Evolutionary conservation across 2,113 vertebrate species (phyloP), one percentile per base, ranked within the genome.

Genomic region (Vombatus ursinus): DNA sequence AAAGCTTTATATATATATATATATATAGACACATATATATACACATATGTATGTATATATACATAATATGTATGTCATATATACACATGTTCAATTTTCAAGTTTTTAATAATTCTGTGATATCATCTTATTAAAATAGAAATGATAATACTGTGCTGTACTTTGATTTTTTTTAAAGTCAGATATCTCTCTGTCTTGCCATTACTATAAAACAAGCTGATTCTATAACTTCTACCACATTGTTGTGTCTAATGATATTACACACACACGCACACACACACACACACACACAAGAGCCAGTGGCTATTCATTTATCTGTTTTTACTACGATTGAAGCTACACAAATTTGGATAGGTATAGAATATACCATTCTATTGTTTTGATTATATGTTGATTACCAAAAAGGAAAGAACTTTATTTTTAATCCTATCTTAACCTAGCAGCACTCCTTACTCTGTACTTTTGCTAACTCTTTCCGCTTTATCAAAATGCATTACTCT

Each of bases 131-230:
- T 31, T 96, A 50, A 90, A 48, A 31, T 23, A 54, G 31, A 94
- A 96, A 49, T 57, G 28, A 91, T 57, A 49, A 91, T 8, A 50
- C 48, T 37, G 0, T 77, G 68, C 6, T 44, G 0, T 44, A 22
- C n/a, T 44, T 84, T 44, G 37, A 44, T 84, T 84, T 84, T 44
- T 84, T 44, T 84, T 44, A 44, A n/a, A 77, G n/a, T 84, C n/a
- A 44, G 5, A 44, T 23, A 84, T 44, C 37, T n/a, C 68, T 44
- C 5, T 57, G 11, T 84, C 37, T 84, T 44, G 61, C 16, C 61
- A 84, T 61, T 57, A 91, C 52, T 89, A 91, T 3, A 48, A 94
- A 96, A 93, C 31, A 92, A 93, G 26, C 11, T 84, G 37, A 57
- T 23, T 24, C 47, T n/a, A 53, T 37, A 95, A 92, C 93, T 89